Conservation (phyloP, 2,888 invertebrate genomes). For the Microchrysa polita region DNA sequence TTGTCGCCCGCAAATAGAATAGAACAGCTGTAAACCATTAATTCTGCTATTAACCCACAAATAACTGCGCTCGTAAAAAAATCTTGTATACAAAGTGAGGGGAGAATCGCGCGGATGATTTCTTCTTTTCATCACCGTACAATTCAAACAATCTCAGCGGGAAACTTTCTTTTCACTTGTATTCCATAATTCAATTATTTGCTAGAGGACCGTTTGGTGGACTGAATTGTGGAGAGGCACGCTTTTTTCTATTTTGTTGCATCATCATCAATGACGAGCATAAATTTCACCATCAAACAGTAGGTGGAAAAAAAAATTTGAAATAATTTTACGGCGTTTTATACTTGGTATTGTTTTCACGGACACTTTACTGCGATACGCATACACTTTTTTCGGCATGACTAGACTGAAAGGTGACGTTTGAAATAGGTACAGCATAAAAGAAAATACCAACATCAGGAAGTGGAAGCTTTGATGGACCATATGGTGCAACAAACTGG, state of each 20-base stretch:
- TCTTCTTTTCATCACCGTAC: slow-evolving; percentile 28
- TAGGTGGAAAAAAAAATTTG: slow-evolving; percentile 43
- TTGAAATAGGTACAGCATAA: not conserved
- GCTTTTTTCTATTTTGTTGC: slow-evolving; percentile 37
- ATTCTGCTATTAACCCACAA: slow-evolving; percentile 30
- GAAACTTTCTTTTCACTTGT: slow-evolving; percentile 34
- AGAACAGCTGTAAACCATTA: slow-evolving; percentile 30
- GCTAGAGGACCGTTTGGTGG: not conserved
- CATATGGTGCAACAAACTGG: not conserved
- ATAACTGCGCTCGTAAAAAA: slow-evolving; percentile 35
- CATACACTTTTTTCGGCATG: slow-evolving; percentile 34
- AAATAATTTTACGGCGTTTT: slow-evolving; percentile 25
- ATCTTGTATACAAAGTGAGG: slow-evolving; percentile 20
- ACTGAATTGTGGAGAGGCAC: not conserved
- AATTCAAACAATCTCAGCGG: slow-evolving; percentile 40
- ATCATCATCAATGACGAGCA: slow-evolving; percentile 36
- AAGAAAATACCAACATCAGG: too few relatives aligned
- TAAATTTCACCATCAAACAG: slow-evolving; percentile 38
- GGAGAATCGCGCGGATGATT: slow-evolving; percentile 25
- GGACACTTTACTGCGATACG: slow-evolving; percentile 2
- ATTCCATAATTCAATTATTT: slow-evolving; percentile 44
- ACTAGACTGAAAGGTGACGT: slow-evolving; percentile 16
- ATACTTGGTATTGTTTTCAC: slow-evolving; percentile 38
- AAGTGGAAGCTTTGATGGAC: too few relatives aligned
- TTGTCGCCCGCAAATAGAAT: not conserved